These are phyloP conservation scores for Prosopocoilus inquinatus DNA, from an alignment of 2,888 invertebrate species.

Conservation along the genomic window DNA sequence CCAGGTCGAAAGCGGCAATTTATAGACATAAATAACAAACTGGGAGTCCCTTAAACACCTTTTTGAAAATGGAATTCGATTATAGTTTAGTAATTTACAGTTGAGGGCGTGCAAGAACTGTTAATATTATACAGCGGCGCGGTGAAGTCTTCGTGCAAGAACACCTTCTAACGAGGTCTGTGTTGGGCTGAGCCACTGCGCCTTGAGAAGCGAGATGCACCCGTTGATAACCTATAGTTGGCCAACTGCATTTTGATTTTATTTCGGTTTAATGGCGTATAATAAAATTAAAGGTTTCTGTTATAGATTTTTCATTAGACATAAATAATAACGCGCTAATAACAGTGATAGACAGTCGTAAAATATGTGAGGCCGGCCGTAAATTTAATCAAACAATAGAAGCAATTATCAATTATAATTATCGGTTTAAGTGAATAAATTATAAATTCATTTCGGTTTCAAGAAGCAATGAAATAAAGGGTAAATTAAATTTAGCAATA, in stretches of 20 bases:
- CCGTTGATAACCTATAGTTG: constrained; percentile 32
- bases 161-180: constrained; percentile 27
- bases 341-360: too few relatives aligned
- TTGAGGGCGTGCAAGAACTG: constrained; percentile 41
- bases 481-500: too few relatives aligned
- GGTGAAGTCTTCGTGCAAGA: constrained; percentile 7
- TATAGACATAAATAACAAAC: constrained; percentile 40
- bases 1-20: constrained; percentile 30
- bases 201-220: constrained; percentile 31
- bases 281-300: constrained; percentile 30
- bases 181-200: constrained; percentile 23
- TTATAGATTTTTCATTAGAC: constrained; percentile 8
- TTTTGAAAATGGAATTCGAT: constrained; percentile 48
- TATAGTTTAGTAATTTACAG: constrained; percentile 44
- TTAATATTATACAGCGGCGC: constrained; percentile 37
- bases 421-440: too few relatives aligned
- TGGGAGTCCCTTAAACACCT: constrained; percentile 45
- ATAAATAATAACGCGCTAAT: neutral
- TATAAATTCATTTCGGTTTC: too few relatives aligned
- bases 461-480: too few relatives aligned
- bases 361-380: too few relatives aligned
- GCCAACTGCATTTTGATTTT: constrained; percentile 34
- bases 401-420: too few relatives aligned
- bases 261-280: constrained; percentile 31
- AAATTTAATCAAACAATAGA: too few relatives aligned